These are phyloP conservation scores for Tachuris rubrigastra DNA, from an alignment of 2,113 vertebrate species.

Conservation along the genomic window DNA sequence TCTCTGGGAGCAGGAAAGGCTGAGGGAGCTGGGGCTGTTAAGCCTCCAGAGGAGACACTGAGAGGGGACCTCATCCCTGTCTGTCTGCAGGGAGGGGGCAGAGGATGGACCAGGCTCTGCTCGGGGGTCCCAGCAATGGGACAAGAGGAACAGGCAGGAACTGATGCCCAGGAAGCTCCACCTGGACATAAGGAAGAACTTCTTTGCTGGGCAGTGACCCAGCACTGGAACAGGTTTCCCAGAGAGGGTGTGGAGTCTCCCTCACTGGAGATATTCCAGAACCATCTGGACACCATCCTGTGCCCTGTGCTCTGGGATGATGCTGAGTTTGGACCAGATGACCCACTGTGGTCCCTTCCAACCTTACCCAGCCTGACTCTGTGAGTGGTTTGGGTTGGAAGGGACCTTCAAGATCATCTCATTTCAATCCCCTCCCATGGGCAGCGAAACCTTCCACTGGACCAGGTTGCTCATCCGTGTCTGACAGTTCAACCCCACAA, in stretches of 20 bases:
- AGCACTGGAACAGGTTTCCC: not conserved
- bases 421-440: not conserved
- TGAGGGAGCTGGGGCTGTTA: not conserved
- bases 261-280: not conserved
- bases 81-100: not conserved
- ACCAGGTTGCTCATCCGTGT: not conserved
- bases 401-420: not conserved
- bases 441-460: not conserved
- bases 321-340: not conserved
- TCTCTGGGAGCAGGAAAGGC: not conserved
- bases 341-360: not conserved
- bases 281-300: not conserved
- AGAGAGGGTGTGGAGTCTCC: not conserved
- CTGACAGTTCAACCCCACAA: not conserved
- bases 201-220: not conserved
- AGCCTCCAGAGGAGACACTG: rapidly evolving
- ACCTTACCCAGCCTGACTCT: not conserved
- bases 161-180: not conserved
- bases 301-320: rapidly evolving
- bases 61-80: not conserved
- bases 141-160: not conserved
- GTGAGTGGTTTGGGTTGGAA: not conserved
- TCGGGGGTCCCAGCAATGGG: rapidly evolving
- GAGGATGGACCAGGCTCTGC: not conserved
- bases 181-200: not conserved